phyloP scores from a whole-genome alignment of 2,888 invertebrate species.

The Pseudococcus longispinus region DNA sequence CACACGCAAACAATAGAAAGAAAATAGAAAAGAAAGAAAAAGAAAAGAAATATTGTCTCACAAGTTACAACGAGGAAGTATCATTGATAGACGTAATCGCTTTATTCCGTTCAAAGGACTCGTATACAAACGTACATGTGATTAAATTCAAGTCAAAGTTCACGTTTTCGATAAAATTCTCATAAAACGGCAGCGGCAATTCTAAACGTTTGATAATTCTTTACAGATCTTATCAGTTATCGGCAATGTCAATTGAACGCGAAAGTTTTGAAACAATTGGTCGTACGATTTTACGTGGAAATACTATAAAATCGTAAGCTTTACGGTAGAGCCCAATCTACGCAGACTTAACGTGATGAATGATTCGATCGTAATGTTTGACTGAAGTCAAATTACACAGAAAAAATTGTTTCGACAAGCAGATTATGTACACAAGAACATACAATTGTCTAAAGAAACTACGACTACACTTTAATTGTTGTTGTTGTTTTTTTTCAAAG shows the following conservation, averaged over 20 bases:
- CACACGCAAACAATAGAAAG: not conserved
- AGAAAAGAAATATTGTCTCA: not conserved
- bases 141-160: not conserved
- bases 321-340: not conserved
- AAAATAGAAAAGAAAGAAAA: not conserved
- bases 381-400: constrained; percentile 5
- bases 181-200: not conserved
- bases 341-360: not conserved
- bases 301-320: not conserved
- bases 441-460: not conserved
- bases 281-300: not conserved
- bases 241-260: not conserved
- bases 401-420: not conserved
- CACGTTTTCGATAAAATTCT: not conserved
- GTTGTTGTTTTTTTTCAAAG: not conserved
- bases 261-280: not conserved
- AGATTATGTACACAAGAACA: not conserved
- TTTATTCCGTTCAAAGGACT: not conserved
- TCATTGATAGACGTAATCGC: not conserved
- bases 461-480: not conserved
- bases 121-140: not conserved
- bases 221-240: not conserved
- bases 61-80: not conserved
- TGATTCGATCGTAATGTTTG: constrained; percentile 29
- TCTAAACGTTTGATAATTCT: not conserved